Conservation (phyloP, 2,797 vertebrate species). For the Peromyscus melanophrys region DNA sequence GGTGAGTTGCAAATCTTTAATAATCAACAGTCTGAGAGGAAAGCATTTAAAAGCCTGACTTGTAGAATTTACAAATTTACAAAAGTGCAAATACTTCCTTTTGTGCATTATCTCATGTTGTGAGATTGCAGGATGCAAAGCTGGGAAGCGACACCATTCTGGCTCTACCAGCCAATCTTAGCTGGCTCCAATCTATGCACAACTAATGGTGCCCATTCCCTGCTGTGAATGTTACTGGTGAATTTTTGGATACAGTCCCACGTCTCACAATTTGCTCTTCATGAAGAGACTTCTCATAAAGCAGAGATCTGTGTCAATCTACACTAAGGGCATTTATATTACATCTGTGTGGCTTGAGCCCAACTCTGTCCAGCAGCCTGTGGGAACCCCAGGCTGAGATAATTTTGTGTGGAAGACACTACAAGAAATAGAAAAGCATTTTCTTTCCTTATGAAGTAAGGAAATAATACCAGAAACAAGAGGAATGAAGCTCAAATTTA, state of each 20-base stretch:
- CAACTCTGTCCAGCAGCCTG: neutral
- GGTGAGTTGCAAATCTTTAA: neutral
- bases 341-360: no score
- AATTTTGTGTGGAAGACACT: neutral
- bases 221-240: neutral
- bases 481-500: neutral
- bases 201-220: neutral
- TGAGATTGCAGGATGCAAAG: neutral
- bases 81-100: neutral
- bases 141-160: neutral
- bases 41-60: neutral
- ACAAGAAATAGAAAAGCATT: neutral
- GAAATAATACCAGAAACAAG: neutral
- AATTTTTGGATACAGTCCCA: neutral
- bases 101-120: neutral
- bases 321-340: neutral
- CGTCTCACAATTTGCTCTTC: neutral
- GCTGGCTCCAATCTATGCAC: rapidly evolving
- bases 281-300: neutral
- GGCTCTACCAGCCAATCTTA: neutral
- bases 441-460: neutral
- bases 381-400: neutral
- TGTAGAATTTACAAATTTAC: neutral
- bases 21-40: neutral
- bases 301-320: neutral